Conservation (phyloP, 2,888 invertebrate genomes). For the Neoascia interrupta region DNA sequence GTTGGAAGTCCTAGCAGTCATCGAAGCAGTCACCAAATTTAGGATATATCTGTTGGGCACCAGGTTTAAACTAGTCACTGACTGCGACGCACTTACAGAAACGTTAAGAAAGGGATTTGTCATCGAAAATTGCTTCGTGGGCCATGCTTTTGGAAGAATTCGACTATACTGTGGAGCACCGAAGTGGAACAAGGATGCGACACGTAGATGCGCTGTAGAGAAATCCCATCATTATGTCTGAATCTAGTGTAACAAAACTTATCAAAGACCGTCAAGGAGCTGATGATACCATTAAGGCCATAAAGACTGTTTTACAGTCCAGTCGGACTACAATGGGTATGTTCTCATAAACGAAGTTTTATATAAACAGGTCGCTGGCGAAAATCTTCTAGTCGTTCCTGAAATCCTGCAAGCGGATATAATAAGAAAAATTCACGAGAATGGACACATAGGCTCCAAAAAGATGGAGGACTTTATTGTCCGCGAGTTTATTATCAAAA, state of each 20-base stretch:
- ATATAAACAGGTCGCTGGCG: slow-evolving; percentile 31
- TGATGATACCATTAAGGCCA: slow-evolving; percentile 40
- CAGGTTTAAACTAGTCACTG: slow-evolving; percentile 57
- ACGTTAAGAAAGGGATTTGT: slow-evolving; percentile 63
- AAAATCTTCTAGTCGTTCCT: slow-evolving; percentile 40
- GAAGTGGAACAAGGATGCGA: slow-evolving; percentile 44
- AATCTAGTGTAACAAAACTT: too few relatives aligned
- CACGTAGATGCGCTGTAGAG: slow-evolving; percentile 64
- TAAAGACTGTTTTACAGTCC: too few relatives aligned
- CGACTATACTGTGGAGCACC: slow-evolving; percentile 66
- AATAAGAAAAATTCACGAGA: slow-evolving; percentile 40
- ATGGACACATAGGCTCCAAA: slow-evolving; percentile 35
- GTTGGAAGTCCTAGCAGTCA: slow-evolving; percentile 64
- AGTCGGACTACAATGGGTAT: slow-evolving; percentile 19
- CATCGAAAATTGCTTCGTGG: slow-evolving; percentile 57
- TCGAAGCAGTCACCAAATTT: slow-evolving; percentile 71
- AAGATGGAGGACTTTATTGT: slow-evolving; percentile 2
- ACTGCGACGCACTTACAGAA: slow-evolving; percentile 64
- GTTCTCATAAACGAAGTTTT: too few relatives aligned
- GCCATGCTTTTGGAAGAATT: slow-evolving; percentile 70
- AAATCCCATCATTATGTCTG: slow-evolving; percentile 31
- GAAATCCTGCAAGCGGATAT: slow-evolving; percentile 46
- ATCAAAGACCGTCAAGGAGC: slow-evolving; percentile 51
- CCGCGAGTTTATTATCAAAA: too few relatives aligned
- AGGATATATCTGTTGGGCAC: slow-evolving; percentile 68